phyloP scores from a whole-genome alignment of 30 jellyfish, hydroid and myxozoan genomes.

The Hydractinia echinata region DNA sequence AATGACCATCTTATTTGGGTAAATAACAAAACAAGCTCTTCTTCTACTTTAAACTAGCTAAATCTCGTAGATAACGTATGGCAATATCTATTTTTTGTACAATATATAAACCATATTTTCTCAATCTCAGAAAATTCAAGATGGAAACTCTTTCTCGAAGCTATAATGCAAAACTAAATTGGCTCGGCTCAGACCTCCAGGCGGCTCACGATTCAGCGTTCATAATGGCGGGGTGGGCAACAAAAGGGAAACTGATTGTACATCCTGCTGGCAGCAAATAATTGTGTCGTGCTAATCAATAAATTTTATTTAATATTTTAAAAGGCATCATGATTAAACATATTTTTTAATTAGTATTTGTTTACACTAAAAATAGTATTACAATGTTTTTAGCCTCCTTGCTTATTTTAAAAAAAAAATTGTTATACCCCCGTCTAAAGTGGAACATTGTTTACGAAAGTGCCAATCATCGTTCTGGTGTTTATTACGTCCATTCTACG shows the following conservation, averaged over 20 bases:
- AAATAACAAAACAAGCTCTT: no score
- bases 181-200: constrained; percentile 96
- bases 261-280: neutral
- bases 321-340: no score
- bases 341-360: no score
- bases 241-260: constrained; percentile 33
- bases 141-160: constrained; percentile 51
- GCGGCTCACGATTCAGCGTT: constrained; percentile 52
- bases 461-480: constrained; percentile 35
- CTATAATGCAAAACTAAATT: constrained; percentile 93
- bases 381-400: no score
- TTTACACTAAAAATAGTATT: no score
- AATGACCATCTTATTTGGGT: no score
- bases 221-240: constrained; percentile 56
- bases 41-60: no score
- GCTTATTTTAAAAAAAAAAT: neutral
- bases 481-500: neutral
- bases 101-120: constrained; percentile 12
- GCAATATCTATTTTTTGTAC: neutral
- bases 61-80: neutral
- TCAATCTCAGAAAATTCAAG: constrained; percentile 50
- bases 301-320: no score
- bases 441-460: constrained; percentile 20
- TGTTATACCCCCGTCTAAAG: constrained; percentile 20
- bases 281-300: no score